phyloP scores from a whole-genome alignment of 2,888 invertebrate species.

The Diarsia brunnea region DNA sequence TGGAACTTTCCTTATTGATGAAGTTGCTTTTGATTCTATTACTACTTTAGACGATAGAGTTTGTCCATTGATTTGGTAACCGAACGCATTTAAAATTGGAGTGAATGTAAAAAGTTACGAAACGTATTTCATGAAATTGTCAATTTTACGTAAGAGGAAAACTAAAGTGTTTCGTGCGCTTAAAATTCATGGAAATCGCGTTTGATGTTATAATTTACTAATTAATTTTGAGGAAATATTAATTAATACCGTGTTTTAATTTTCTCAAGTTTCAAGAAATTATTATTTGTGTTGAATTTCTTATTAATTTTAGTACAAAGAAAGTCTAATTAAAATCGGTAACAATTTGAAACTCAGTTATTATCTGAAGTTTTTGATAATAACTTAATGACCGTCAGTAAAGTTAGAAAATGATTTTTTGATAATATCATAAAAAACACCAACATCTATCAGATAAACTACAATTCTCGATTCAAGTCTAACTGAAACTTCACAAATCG shows the following conservation, averaged over 20 bases:
- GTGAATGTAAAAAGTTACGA: neutral
- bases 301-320: no score
- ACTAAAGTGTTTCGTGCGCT: neutral
- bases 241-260: neutral
- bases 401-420: constrained; percentile 8
- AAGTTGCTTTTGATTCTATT: constrained; percentile 6
- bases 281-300: neutral
- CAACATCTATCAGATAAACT: neutral
- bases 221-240: neutral
- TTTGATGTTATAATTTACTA: constrained; percentile 11
- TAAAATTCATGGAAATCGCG: neutral
- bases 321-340: no score
- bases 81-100: neutral
- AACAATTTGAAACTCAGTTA: neutral
- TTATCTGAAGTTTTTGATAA: neutral
- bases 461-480: neutral
- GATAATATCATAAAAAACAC: neutral
- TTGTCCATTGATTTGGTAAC: neutral
- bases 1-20: constrained; percentile 19
- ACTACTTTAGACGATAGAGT: neutral
- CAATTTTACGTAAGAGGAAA: neutral
- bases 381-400: neutral
- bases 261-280: neutral
- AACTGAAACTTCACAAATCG: neutral
- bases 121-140: neutral